These are phyloP conservation scores for Dromiciops gliroides DNA, from an alignment of 2,113 vertebrate species.

Conservation along the genomic window DNA sequence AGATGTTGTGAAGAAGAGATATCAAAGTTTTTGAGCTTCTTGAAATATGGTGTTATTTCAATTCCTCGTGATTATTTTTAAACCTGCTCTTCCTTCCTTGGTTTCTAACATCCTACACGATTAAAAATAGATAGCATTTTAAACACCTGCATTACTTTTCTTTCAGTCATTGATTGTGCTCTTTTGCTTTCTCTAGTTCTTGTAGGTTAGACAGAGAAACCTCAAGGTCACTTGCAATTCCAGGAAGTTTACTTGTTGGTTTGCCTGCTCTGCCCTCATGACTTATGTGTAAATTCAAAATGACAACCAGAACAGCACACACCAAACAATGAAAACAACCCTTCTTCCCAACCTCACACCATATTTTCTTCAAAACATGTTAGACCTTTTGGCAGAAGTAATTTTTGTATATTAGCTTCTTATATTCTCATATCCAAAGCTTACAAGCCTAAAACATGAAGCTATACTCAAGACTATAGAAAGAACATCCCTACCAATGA, in stretches of 20 bases:
- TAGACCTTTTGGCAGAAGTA: not conserved
- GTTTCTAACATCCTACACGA: constrained; percentile 69
- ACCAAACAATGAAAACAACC: not conserved
- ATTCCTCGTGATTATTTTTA: constrained; percentile 62
- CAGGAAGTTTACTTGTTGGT: constrained; percentile 21
- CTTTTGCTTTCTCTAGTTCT: constrained; percentile 35
- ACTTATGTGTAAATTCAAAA: not conserved
- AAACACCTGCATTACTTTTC: constrained; percentile 60
- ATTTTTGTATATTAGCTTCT: not conserved
- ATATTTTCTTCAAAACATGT: not conserved
- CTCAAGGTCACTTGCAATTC: constrained; percentile 52
- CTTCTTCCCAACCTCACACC: not conserved
- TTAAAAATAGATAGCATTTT: constrained; percentile 69
- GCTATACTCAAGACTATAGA: not conserved
- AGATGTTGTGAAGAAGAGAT: not conserved
- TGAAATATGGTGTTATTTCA: constrained; percentile 27
- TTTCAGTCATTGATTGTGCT: constrained; percentile 32
- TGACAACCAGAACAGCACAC: not conserved
- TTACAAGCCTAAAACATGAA: not conserved
- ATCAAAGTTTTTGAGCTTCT: constrained; percentile 42
- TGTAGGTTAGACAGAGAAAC: constrained; percentile 58
- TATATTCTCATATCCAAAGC: not conserved
- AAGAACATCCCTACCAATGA: not conserved
- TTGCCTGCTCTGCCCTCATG: not conserved
- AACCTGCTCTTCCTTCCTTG: constrained; percentile 66